phyloP scores from a whole-genome alignment of 2,888 invertebrate genomes.

The Acronicta alni region DNA sequence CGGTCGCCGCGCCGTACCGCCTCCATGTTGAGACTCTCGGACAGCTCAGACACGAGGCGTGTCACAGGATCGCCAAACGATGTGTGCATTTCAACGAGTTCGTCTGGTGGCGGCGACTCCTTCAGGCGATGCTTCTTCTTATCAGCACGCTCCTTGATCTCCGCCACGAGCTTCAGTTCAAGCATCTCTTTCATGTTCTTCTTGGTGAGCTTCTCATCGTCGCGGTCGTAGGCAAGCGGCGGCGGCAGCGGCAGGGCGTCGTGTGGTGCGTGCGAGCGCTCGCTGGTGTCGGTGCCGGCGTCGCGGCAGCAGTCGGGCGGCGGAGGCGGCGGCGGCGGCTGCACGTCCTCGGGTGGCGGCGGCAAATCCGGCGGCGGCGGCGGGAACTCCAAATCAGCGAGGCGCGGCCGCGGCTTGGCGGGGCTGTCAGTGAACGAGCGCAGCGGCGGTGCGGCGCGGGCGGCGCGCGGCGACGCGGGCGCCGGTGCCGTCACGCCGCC shows the following conservation, averaged over 20 bases:
- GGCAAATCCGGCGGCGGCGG: slow-evolving; percentile 95
- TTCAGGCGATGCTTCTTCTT: slow-evolving; percentile 89
- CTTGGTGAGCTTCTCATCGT: slow-evolving; percentile 71
- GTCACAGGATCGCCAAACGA: slow-evolving; percentile 93
- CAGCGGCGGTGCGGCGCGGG: slow-evolving; percentile 75
- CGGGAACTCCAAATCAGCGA: slow-evolving; percentile 96
- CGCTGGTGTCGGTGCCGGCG: slow-evolving; percentile 86
- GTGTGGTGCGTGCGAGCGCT: slow-evolving; percentile 90
- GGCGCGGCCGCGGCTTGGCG: slow-evolving; percentile 92
- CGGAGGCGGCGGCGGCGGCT: slow-evolving; percentile 78
- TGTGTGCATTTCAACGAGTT: slow-evolving; percentile 63
- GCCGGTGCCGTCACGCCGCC: slow-evolving; percentile 92
- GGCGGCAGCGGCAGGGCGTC: slow-evolving; percentile 82
- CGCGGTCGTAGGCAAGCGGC: slow-evolving; percentile 84
- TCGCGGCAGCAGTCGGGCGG: slow-evolving; percentile 89
- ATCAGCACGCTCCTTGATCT: slow-evolving; percentile 94
- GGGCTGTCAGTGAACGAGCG: slow-evolving; percentile 92
- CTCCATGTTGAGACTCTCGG: slow-evolving; percentile 94
- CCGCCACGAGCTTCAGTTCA: slow-evolving; percentile 94
- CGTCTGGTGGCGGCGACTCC: slow-evolving; percentile 85
- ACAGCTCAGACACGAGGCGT: slow-evolving; percentile 94
- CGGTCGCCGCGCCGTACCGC: slow-evolving; percentile 70
- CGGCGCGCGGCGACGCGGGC: slow-evolving; percentile 81
- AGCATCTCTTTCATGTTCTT: slow-evolving; percentile 94
- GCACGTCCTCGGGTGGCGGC: slow-evolving; percentile 92